These are phyloP conservation scores for Pangasianodon hypophthalmus DNA, from an alignment of 2,113 vertebrate genomes.

Conservation along the genomic window DNA sequence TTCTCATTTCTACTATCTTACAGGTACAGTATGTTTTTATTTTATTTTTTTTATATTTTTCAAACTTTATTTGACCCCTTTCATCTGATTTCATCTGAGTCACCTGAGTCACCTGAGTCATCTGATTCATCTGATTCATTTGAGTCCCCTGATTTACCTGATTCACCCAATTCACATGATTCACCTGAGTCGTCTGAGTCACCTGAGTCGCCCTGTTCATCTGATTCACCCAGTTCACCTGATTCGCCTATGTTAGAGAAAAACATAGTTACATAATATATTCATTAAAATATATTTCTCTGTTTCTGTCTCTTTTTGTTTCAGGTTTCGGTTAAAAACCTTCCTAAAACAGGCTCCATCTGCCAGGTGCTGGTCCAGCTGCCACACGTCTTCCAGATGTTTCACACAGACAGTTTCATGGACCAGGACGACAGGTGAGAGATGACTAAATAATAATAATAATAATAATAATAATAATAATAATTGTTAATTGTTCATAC, in stretches of 20 bases:
- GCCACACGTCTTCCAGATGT: slow-evolving; percentile 91
- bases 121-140: no score
- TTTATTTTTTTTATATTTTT: no score
- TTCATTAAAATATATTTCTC: neutral
- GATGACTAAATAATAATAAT: neutral
- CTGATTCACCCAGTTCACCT: neutral
- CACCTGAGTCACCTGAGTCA: no score
- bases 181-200: neutral
- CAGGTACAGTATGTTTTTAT: neutral
- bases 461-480: neutral
- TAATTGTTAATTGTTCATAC: neutral
- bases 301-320: neutral
- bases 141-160: no score
- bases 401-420: slow-evolving; percentile 77
- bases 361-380: slow-evolving; percentile 90
- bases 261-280: neutral
- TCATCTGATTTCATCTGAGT: no score
- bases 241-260: neutral
- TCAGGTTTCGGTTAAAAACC: slow-evolving; percentile 82
- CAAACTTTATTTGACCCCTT: neutral
- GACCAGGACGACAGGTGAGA: slow-evolving; percentile 81
- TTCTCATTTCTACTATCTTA: neutral
- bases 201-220: neutral
- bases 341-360: slow-evolving; percentile 83
- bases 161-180: neutral